Evolutionary conservation across 2,113 vertebrate species (phyloP).

Genomic region (Lanius ludovicianus): DNA sequence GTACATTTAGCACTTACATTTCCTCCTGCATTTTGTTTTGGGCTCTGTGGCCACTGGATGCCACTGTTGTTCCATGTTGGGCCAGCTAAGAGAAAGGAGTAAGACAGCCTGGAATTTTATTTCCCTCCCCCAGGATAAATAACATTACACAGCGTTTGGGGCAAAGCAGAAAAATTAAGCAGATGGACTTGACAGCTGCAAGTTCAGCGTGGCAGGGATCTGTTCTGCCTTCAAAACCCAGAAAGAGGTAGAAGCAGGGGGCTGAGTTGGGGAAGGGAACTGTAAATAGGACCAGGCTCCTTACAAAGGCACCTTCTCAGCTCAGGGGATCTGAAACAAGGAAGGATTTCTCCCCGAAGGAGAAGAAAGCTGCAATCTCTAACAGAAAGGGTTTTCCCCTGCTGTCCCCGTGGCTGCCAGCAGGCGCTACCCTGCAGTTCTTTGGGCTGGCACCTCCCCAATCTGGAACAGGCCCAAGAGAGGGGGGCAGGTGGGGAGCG

Average conservation of each 20-base stretch:
- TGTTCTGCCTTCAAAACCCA: neutral
- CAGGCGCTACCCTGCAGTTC: accelerated
- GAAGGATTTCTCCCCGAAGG: neutral
- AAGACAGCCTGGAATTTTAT: neutral
- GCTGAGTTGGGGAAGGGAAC: neutral
- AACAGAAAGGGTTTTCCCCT: neutral
- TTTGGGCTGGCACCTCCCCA: neutral
- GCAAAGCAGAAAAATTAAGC: neutral
- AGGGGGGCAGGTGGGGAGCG: neutral
- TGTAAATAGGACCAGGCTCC: neutral
- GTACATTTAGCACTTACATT: neutral
- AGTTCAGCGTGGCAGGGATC: neutral
- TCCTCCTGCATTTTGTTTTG: neutral
- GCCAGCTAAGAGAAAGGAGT: slow-evolving; percentile 11
- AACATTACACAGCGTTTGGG: neutral
- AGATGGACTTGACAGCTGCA: accelerated
- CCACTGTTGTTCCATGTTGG: slow-evolving; percentile 17
- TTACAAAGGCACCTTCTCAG: neutral
- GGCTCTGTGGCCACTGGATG: slow-evolving; percentile 32
- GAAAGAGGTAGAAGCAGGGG: neutral
- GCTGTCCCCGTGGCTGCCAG: neutral
- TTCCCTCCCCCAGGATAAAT: neutral
- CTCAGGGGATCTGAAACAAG: accelerated
- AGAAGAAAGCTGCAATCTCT: neutral
- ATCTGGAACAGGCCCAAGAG: neutral